Percentiles rank a stretch among this genome's conserved stretches.
Conservation (phyloP, 1,140 invertebrate genomes). For the Drosophila pandora region DNA sequence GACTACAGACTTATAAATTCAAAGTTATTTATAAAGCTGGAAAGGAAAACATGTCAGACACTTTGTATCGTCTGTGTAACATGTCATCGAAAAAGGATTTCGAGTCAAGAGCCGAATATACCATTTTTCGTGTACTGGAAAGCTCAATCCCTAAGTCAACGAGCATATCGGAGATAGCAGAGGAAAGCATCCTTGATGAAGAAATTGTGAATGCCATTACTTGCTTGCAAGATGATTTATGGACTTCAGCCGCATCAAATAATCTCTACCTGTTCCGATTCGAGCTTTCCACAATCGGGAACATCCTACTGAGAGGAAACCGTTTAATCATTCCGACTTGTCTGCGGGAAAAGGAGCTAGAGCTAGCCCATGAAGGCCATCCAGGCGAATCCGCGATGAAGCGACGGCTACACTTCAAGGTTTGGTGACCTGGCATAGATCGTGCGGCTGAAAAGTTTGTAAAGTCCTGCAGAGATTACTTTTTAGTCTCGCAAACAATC, state of each 20-base stretch:
- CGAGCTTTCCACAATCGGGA: constrained; percentile 7
- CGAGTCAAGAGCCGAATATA: no score
- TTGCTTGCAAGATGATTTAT: no score
- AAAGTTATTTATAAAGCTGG: constrained; percentile 59
- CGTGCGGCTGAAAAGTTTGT: constrained; percentile 17
- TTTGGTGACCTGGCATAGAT: constrained; percentile 16
- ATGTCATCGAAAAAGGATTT: no score
- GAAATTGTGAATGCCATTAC: no score
- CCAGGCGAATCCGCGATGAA: constrained; percentile 1
- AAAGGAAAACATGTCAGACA: no score
- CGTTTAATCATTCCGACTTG: no score
- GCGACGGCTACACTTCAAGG: background rate
- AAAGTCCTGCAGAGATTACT: constrained; percentile 4
- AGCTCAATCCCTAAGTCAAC: no score
- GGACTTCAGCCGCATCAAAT: background rate
- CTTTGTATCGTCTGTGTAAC: no score
- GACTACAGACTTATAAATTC: constrained; percentile 63
- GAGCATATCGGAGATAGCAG: no score
- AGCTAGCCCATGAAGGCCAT: background rate
- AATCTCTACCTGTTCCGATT: constrained; percentile 19
- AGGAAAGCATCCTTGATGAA: no score
- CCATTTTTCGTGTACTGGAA: no score
- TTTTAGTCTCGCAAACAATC: background rate
- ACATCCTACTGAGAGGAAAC: background rate
- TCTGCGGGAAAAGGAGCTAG: no score